phyloP scores from a whole-genome alignment of 2,888 invertebrate species.

The Griposia aprilina region DNA sequence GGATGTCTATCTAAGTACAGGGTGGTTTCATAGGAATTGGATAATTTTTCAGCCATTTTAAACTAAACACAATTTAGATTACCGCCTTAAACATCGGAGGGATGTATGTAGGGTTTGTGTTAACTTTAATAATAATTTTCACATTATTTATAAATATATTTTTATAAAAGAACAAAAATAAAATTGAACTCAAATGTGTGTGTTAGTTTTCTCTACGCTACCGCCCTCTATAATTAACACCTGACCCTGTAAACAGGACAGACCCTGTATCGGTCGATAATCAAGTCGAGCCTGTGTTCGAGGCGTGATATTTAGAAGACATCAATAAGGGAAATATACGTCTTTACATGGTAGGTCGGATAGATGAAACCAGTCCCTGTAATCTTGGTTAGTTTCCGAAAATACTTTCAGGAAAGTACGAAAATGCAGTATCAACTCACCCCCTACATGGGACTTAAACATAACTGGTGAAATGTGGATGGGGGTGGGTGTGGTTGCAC shows the following conservation, averaged over 20 bases:
- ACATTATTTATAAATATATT: not conserved
- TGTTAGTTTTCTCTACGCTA: not conserved
- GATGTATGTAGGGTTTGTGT: not conserved
- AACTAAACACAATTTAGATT: not conserved
- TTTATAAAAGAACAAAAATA: not conserved
- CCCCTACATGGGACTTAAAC: not conserved
- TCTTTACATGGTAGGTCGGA: not conserved
- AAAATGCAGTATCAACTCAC: not conserved
- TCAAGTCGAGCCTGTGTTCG: constrained; percentile 7
- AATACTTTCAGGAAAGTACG: not conserved
- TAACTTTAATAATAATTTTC: not conserved
- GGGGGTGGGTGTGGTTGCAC: not conserved
- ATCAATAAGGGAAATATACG: constrained; percentile 33
- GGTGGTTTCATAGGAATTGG: too few species aligned
- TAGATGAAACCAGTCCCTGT: not conserved
- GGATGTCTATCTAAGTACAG: too few species aligned
- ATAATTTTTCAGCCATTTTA: not conserved
- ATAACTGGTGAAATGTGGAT: not conserved
- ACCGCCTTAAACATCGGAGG: not conserved
- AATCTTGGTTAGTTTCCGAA: not conserved
- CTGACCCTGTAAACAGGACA: not conserved
- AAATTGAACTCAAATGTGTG: not conserved
- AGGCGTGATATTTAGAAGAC: constrained; percentile 32
- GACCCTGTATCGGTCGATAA: constrained; percentile 12
- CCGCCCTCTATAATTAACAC: not conserved